phyloP scores from a whole-genome alignment of 1,140 invertebrate species.

The Saccostrea echinata region DNA sequence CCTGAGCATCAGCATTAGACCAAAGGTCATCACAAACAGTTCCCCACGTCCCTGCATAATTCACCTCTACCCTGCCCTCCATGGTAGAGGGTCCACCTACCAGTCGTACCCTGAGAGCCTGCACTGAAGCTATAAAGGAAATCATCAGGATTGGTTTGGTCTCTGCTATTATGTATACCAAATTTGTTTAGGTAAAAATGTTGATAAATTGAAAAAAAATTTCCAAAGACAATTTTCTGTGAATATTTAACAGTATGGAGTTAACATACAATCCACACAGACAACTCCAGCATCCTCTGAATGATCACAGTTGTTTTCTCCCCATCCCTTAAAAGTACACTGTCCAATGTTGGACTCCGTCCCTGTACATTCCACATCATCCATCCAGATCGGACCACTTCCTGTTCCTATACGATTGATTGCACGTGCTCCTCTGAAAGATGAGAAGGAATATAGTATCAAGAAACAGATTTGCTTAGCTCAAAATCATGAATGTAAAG shows the following conservation, averaged over 20 bases:
- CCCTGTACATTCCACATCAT: conserved; percentile 86
- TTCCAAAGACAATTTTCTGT: no score
- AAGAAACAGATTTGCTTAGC: neutral
- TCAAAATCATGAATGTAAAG: no score
- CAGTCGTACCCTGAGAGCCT: conserved; percentile 74
- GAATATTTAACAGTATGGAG: neutral
- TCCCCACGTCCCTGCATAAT: conserved; percentile 86
- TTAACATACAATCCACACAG: conserved; percentile 62
- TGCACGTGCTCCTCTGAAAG: conserved; percentile 50
- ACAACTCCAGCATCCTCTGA: conserved; percentile 83
- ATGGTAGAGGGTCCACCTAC: conserved; percentile 81
- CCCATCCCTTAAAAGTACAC: conserved; percentile 88
- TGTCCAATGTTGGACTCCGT: conserved; percentile 86
- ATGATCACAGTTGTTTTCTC: conserved; percentile 86
- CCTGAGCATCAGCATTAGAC: conserved; percentile 58
- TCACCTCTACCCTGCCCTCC: conserved; percentile 87
- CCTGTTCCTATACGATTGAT: conserved; percentile 81
- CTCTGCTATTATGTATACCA: neutral
- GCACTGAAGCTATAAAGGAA: neutral
- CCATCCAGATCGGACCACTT: conserved; percentile 83
- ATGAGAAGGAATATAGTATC: neutral
- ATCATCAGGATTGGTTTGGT: neutral
- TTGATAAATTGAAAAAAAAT: no score
- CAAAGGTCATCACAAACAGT: conserved; percentile 76
- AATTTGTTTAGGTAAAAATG: no score